phyloP scores from a whole-genome alignment of 2,888 invertebrate species.

The Euclidia mi region DNA sequence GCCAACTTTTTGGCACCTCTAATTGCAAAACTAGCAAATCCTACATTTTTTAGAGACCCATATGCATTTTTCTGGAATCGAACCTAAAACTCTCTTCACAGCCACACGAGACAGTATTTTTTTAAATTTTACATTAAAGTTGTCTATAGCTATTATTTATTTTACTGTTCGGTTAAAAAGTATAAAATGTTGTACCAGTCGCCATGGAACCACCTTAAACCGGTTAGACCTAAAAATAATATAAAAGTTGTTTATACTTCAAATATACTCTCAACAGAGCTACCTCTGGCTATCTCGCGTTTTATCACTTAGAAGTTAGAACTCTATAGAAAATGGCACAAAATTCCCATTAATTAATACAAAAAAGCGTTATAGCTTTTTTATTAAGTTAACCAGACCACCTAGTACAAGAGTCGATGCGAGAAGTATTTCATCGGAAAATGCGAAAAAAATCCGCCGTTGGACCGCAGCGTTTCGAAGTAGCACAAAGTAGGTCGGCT shows the following conservation, averaged over 20 bases:
- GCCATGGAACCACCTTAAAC: slow-evolving; percentile 25
- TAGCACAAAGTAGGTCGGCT: slow-evolving; percentile 86
- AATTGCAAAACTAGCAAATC: too few relatives aligned
- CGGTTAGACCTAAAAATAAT: slow-evolving; percentile 28
- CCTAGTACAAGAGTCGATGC: slow-evolving; percentile 51
- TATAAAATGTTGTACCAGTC: slow-evolving; percentile 10
- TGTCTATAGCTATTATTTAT: too few relatives aligned
- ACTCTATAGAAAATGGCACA: slow-evolving; percentile 16
- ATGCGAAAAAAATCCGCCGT: slow-evolving; percentile 84
- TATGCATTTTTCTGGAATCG: too few relatives aligned
- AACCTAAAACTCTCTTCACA: too few relatives aligned
- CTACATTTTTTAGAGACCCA: too few relatives aligned
- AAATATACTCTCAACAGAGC: slow-evolving; percentile 26
- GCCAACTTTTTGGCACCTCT: too few relatives aligned
- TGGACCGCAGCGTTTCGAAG: slow-evolving; percentile 83
- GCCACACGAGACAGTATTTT: too few relatives aligned
- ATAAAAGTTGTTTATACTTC: slow-evolving; percentile 9
- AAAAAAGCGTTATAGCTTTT: slow-evolving; percentile 54
- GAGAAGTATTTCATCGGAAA: slow-evolving; percentile 85
- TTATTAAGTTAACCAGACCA: slow-evolving; percentile 64
- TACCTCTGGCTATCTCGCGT: slow-evolving; percentile 30
- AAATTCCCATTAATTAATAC: slow-evolving; percentile 26
- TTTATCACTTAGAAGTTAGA: slow-evolving; percentile 1
- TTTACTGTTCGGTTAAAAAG: background rate
- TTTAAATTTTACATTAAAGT: too few relatives aligned